phyloP scores from a whole-genome alignment of 2,888 invertebrate genomes.

The Chaetogeoica ovagalla region DNA sequence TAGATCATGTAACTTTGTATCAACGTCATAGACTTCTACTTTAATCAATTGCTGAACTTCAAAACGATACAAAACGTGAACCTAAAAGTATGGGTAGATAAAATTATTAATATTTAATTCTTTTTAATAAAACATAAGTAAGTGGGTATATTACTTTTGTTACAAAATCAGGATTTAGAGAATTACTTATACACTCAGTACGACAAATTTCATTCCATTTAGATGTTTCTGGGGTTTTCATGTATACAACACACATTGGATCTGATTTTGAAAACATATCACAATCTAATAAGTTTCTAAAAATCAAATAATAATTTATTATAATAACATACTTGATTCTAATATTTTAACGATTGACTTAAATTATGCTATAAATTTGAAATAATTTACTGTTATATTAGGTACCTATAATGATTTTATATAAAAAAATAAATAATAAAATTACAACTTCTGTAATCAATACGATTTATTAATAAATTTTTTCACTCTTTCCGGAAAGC shows the following conservation, averaged over 20 bases:
- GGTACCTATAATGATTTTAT: no score
- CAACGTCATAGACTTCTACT: slow-evolving; percentile 62
- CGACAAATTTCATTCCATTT: slow-evolving; percentile 60
- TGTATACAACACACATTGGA: slow-evolving; percentile 62
- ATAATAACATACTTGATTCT: no score
- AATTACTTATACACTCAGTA: slow-evolving; percentile 62
- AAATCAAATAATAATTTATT: slow-evolving; percentile 32
- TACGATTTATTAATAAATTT: no score
- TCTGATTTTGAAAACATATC: slow-evolving; percentile 65
- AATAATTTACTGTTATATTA: no score
- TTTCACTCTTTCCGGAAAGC: no score
- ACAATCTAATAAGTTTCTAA: slow-evolving; percentile 61
- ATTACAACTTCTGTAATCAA: no score
- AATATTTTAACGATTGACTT: no score
- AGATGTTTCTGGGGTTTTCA: slow-evolving; percentile 59
- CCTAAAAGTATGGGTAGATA: slow-evolving; percentile 55
- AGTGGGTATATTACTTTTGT: slow-evolving; percentile 58
- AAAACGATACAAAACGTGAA: slow-evolving; percentile 64
- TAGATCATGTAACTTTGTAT: slow-evolving; percentile 58
- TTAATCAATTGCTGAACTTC: slow-evolving; percentile 65
- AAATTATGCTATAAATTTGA: no score
- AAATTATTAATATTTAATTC: neutral
- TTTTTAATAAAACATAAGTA: neutral
- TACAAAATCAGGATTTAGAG: slow-evolving; percentile 63
- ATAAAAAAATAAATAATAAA: no score